Conservation (phyloP, 2,113 vertebrate genomes). For the Myanophis thanlyinensis region DNA sequence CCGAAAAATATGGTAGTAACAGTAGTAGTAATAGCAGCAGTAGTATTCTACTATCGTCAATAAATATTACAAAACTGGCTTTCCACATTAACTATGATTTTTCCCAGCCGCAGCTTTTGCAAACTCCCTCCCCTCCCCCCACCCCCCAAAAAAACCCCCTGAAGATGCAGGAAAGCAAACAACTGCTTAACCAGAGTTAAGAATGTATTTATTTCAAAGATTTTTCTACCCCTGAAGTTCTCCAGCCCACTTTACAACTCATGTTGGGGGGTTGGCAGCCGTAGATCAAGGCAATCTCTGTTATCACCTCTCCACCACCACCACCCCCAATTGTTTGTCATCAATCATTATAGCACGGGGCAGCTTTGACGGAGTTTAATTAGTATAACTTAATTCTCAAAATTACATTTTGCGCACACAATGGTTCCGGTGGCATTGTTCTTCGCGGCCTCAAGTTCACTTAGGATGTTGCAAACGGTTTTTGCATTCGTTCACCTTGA, state of each 20-base stretch:
- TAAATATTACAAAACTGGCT: too few species aligned
- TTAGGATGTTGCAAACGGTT: constrained; percentile 29
- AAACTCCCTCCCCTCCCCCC: too few species aligned
- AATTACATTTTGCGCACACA: constrained; percentile 61
- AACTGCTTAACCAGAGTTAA: neutral
- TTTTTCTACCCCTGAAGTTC: neutral
- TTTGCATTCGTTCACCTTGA: constrained; percentile 5
- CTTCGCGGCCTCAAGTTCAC: constrained; percentile 41
- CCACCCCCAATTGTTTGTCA: constrained; percentile 10
- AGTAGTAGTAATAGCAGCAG: too few species aligned
- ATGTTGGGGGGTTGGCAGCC: neutral
- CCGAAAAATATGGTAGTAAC: too few species aligned
- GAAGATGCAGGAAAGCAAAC: neutral
- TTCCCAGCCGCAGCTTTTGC: neutral
- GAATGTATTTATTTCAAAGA: neutral
- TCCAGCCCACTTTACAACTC: neutral
- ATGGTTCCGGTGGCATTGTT: constrained; percentile 24
- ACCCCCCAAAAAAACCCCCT: neutral
- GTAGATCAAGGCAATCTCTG: neutral
- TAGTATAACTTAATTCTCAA: constrained; percentile 67
- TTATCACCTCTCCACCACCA: too few species aligned
- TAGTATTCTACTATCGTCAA: too few species aligned
- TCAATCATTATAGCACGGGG: constrained; percentile 23
- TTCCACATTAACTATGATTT: neutral
- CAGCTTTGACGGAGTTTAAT: constrained; percentile 59